Base-by-base conservation (phyloP, 2,797 vertebrate species). In the Lagocephalus sceleratus region DNA sequence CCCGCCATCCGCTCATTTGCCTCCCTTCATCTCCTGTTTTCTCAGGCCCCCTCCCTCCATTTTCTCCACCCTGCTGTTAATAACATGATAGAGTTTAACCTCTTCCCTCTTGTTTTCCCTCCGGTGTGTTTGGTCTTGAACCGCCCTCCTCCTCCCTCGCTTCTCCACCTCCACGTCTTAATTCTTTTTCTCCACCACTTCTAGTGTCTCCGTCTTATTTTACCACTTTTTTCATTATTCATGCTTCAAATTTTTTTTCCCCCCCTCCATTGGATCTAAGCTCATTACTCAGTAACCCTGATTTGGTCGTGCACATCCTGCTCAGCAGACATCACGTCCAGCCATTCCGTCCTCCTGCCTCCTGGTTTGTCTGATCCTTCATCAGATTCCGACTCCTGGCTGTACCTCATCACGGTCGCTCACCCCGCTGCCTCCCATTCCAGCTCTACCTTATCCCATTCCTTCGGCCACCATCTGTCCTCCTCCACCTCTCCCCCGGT, bases 61-160 rank as follows among this genome's bases (percentile, higher is more conserved):
- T 19, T 35, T 42, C 40, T 42, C 57, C 57, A 15, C 50, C 67
- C 47, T 71, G 55, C 71, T 79, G 81, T 84, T 77, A 78, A 81
- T 76, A 82, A 76, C 69, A 57, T 81, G 73, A 79, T 59, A 64
- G 52, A 63, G 69, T 75, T 86, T 81, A 82, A 83, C 77, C 78
- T 78, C 60, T 49, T 46, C 47, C 48, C 64, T 64, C 38, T 62
- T 55, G 66, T 68, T 69, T 73, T 63, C 69, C 67, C 66, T 73
- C 46, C 73, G 70, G 78, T 75, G 45, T 73, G 51, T 77, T 82
- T 74, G 65, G 55, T 76, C 68, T 68, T 68, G 57, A 48, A 63
- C 56, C 23, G 0, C 20, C 39, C 16, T n/a, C 3, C 17, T 53
- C 23, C 14, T 17, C 19, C 46, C 32, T 17, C 7, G 23, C 40